phyloP scores from a whole-genome alignment of 2,113 vertebrate species.

The Misgurnus anguillicaudatus region DNA sequence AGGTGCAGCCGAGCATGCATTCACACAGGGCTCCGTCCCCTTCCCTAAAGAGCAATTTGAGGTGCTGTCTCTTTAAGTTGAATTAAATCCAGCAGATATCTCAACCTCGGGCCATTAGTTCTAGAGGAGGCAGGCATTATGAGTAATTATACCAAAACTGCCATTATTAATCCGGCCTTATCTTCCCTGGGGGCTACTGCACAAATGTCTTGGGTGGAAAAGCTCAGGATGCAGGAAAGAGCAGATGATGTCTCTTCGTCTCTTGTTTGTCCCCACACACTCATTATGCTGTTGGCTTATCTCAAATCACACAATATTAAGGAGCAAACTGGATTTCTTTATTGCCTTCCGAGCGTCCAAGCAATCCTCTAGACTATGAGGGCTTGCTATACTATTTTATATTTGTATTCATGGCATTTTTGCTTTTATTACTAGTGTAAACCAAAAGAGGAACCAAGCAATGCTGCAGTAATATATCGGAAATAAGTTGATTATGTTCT shows the following conservation, averaged over 20 bases:
- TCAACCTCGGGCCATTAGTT: slow-evolving; percentile 77
- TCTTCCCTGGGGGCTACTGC: slow-evolving; percentile 66
- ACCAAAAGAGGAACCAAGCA: no score
- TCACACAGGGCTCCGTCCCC: slow-evolving; percentile 39
- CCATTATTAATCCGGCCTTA: slow-evolving; percentile 78
- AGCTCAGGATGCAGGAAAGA: slow-evolving; percentile 45
- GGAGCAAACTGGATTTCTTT: slow-evolving; percentile 19
- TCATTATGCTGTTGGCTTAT: slow-evolving; percentile 50
- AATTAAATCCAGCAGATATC: slow-evolving; percentile 80
- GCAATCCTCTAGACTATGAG: slow-evolving; percentile 11
- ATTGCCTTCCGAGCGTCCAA: background rate
- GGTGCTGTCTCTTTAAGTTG: slow-evolving; percentile 74
- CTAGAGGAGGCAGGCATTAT: slow-evolving; percentile 75
- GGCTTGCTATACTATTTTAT: slow-evolving; percentile 33
- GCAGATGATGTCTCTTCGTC: slow-evolving; percentile 43
- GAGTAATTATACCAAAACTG: slow-evolving; percentile 82
- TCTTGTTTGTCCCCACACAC: slow-evolving; percentile 41
- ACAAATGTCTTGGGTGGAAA: slow-evolving; percentile 66
- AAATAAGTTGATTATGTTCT: background rate
- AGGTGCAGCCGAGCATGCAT: background rate
- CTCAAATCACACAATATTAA: slow-evolving; percentile 26
- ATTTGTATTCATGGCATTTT: background rate
- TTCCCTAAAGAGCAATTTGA: slow-evolving; percentile 69
- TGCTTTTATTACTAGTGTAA: no score
- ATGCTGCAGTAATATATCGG: background rate